Evolutionary conservation across 2,113 vertebrate genomes (phyloP), one percentile per base, ranked within the genome.

Genomic region (Notarius quadriscutis): DNA sequence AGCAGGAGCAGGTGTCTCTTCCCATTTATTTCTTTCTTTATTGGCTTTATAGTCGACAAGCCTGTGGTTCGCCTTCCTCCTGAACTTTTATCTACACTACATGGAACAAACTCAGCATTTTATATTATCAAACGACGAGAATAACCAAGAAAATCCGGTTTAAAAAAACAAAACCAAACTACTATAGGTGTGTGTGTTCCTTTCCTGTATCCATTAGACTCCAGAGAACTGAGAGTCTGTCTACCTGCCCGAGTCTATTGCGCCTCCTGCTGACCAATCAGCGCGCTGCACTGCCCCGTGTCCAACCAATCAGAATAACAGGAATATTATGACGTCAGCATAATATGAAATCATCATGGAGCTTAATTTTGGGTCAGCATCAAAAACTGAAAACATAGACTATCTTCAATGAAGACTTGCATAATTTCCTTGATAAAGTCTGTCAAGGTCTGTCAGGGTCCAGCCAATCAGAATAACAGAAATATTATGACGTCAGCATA

Each of bases 1-100:
- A 74, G 88, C 91, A 92, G 90, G 91, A 78, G 88, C 91, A 92
- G 90, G 91, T 91, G 91, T 63, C 34, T 89, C 20, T 88, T 41
- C 27, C 41, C 69, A 75, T 89, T 81, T 87, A 84, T 71, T 41
- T 41, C 60, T 89, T 81, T 87, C 82, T 71, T 81, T 87, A 84
- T 71, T 84, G 15, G 7, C 74, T 34, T 48, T n/a, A 65, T 5
- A 77, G 67, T 79, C 81, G 9, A 53, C 74, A 85, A 79, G 34
- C 5, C 50, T 2, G 55, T 22, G 57, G 14, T 17, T 57, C 4
- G 10, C 14, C 10, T 27, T 81, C 41, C 48, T 48, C 41, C n/a
- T 83, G 15, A 62, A 57, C 65, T 58, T 84, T n/a, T 58, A 51
- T 53, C 75, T 83, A 27, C 69, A 20, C 48, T 62, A 11, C 71